Percentiles rank a stretch among this genome's conserved stretches.
These are phyloP conservation scores for Rhingia rostrata DNA, from an alignment of 2,888 invertebrate species.

Conservation along the genomic window DNA sequence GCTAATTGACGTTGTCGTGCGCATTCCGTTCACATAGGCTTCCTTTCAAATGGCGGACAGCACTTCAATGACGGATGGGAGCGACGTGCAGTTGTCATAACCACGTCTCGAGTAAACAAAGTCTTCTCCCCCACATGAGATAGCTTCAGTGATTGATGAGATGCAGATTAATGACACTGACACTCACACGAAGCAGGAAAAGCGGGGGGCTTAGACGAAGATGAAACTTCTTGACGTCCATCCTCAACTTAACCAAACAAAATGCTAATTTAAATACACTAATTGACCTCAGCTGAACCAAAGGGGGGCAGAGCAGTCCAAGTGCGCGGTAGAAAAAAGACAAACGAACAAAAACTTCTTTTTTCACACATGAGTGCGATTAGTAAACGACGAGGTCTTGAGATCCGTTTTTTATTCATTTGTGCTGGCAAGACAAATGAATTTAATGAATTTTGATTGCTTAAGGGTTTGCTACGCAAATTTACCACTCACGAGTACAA, in stretches of 20 bases:
- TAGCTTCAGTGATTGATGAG: slow-evolving; percentile 70
- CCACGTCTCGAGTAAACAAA: slow-evolving; percentile 62
- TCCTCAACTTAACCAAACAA: slow-evolving; percentile 71
- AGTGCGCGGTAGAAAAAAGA: slow-evolving; percentile 32
- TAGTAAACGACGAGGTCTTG: slow-evolving; percentile 61
- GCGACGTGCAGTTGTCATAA: slow-evolving; percentile 67
- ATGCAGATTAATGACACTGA: slow-evolving; percentile 74
- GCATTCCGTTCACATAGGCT: slow-evolving; percentile 60
- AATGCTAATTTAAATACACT: slow-evolving; percentile 72
- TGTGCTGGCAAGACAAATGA: slow-evolving; percentile 65
- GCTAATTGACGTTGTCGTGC: slow-evolving; percentile 62
- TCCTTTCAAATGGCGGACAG: slow-evolving; percentile 53
- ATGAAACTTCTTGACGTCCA: slow-evolving; percentile 52
- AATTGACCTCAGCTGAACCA: slow-evolving; percentile 67
- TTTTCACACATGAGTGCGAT: slow-evolving; percentile 73
- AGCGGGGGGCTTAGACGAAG: slow-evolving; percentile 6
- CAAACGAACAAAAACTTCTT: slow-evolving; percentile 56
- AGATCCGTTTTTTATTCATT: slow-evolving; percentile 19
- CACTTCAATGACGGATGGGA: slow-evolving; percentile 56
- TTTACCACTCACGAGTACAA: slow-evolving; percentile 63
- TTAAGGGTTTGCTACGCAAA: slow-evolving; percentile 70
- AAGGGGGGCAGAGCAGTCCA: background rate
- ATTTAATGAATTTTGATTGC: slow-evolving; percentile 74
- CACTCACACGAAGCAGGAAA: slow-evolving; percentile 13
- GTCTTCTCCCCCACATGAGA: slow-evolving; percentile 32